Base-by-base conservation (phyloP, 1,140 invertebrate genomes). In the Cydia splendana region DNA sequence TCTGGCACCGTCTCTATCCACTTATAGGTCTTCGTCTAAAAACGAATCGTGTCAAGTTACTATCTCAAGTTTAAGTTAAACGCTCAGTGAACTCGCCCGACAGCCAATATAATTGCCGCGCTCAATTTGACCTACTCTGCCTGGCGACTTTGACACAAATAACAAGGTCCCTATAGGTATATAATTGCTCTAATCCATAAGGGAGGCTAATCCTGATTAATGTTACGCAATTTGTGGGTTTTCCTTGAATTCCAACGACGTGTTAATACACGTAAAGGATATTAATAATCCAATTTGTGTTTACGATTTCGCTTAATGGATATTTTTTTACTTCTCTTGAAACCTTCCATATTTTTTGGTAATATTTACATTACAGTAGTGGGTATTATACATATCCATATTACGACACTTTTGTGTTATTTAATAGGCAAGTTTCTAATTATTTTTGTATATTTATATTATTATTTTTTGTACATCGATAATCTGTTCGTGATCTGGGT, bases 131-230 rank as follows among this genome's bases (percentile, higher is more conserved):
- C 73, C 20, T 62, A 62, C 20, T 53, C 6, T 18, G 24, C 15
- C 57, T 62, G 20, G 30, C n/a, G 67, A 71, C 67, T 71, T 71
- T 71, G 34, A 71, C 67, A 34, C 67, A 18, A 18, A 18, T 18
- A 38, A 42, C 34, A 71, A 71, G 67, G 67, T 71, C 30, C 15
- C 18, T 9, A 71, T 71, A 18, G 7, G 42, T 71, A 13, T 2
- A 71, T 71, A 18, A 18, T 71, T 71, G n/a, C 67, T 71, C 67
- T 71, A 71, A 71, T 71, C 38, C 67, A 45, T 38, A 38, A 71
- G 67, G 34, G 65, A 67, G 24, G 30, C 42, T 38, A 38, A 38
- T 34, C 15, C 67, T 71, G 67, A 71, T 71, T 42, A 71, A 42
- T 75, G 74, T 75, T 57, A 3, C 6, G 48, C 38, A 62, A 75